Evolutionary conservation across 2,113 vertebrate genomes (phyloP).

Genomic region (Benitochromis conjunctus): DNA sequence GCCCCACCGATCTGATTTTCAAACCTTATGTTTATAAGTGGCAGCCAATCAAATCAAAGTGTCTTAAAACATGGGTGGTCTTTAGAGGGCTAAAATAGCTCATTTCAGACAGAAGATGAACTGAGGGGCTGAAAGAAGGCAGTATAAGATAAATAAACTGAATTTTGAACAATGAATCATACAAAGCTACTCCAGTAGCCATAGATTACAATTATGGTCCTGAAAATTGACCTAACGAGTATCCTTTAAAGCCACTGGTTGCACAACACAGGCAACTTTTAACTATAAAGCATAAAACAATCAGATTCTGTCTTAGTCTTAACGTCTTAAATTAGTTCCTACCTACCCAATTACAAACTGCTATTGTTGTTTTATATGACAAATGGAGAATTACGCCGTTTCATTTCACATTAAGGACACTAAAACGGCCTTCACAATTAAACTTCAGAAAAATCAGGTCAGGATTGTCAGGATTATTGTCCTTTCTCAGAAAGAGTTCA

Average conservation of each 20-base stretch:
- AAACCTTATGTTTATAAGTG: background rate
- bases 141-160: background rate
- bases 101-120: background rate
- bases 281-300: background rate
- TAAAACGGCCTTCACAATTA: background rate
- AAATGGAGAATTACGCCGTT: background rate
- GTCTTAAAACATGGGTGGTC: background rate
- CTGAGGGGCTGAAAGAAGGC: background rate
- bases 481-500: background rate
- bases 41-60: background rate
- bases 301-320: background rate
- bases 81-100: background rate
- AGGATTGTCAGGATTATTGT: background rate
- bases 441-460: rapidly evolving
- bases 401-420: background rate
- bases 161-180: background rate
- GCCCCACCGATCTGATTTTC: background rate
- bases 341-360: background rate
- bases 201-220: background rate
- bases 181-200: background rate
- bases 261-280: background rate
- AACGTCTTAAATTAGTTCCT: background rate
- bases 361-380: background rate
- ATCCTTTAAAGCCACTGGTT: background rate
- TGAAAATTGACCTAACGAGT: background rate